Evolutionary conservation across 2,113 vertebrate genomes (phyloP).

Genomic region (Tauraco erythrolophus): DNA sequence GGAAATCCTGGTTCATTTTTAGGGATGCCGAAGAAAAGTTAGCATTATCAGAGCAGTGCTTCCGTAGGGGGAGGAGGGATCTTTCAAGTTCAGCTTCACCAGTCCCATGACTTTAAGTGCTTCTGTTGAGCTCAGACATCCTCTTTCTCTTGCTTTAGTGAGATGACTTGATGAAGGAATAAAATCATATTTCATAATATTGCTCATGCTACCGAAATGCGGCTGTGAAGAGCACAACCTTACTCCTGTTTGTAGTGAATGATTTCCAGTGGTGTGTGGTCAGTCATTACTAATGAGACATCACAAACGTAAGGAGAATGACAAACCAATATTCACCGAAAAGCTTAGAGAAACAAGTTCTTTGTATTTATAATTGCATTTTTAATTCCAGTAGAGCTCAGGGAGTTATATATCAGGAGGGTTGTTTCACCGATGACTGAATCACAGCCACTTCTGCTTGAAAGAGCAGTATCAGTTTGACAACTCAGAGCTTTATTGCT

Average conservation of each 20-base stretch:
- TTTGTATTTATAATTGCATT: not conserved
- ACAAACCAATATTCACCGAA: not conserved
- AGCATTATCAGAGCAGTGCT: not conserved
- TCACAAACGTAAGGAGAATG: not conserved
- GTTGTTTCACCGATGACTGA: slow-evolving; percentile 9
- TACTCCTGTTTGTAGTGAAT: not conserved
- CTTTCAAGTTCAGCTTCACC: not conserved
- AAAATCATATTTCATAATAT: not conserved
- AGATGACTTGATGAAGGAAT: not conserved
- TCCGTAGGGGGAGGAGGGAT: not conserved
- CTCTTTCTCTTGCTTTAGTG: not conserved
- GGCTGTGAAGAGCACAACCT: not conserved
- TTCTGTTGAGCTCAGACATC: not conserved
- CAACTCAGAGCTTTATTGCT: slow-evolving; percentile 44
- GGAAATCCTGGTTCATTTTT: not conserved
- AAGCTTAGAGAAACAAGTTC: not conserved
- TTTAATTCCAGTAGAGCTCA: not conserved
- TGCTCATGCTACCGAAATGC: not conserved
- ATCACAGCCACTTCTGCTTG: slow-evolving; percentile 35
- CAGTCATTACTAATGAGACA: not conserved
- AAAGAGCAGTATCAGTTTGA: slow-evolving; percentile 42
- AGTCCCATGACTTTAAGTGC: not conserved
- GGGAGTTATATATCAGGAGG: not conserved
- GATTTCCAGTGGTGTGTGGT: not conserved
- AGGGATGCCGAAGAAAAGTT: not conserved